A percentile compares a stretch with the other conserved stretches of the same genome.
Evolutionary conservation across 2,797 vertebrate species (phyloP).

Genomic region (Argya squamiceps): DNA sequence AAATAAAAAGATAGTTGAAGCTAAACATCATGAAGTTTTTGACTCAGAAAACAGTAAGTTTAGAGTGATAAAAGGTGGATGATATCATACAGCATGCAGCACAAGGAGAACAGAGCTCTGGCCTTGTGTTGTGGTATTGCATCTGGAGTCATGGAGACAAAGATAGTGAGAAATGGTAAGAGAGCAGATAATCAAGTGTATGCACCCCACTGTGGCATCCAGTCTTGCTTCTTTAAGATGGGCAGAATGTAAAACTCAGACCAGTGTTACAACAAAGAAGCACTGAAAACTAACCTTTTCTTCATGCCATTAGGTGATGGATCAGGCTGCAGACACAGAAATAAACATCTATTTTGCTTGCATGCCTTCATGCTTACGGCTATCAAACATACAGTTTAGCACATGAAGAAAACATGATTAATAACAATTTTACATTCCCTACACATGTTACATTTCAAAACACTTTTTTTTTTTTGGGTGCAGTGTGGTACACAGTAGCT

Average conservation of each 20-base stretch:
- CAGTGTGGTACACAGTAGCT: not conserved
- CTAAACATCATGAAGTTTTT: not conserved
- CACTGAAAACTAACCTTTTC: not conserved
- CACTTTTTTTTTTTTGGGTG: not conserved
- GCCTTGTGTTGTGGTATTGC: not conserved
- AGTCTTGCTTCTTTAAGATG: not conserved
- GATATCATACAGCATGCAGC: not conserved
- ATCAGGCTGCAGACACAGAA: not conserved
- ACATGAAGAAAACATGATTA: not conserved
- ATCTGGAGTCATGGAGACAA: not conserved
- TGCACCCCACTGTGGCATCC: not conserved
- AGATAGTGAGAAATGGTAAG: not conserved
- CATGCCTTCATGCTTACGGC: not conserved
- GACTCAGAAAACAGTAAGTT: not conserved
- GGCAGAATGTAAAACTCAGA: not conserved
- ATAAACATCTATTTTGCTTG: not conserved
- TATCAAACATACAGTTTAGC: not conserved
- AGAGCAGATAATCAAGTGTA: not conserved
- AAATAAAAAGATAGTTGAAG: not conserved
- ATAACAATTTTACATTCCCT: not conserved
- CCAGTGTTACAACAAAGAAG: not conserved
- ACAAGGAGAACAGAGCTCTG: not conserved
- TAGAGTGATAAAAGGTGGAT: not conserved
- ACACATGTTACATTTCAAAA: conserved; percentile 3
- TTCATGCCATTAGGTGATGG: not conserved